Evolutionary conservation across 2,113 vertebrate genomes (phyloP), one percentile per base, ranked within the genome.

Genomic region (Nibea coibor): DNA sequence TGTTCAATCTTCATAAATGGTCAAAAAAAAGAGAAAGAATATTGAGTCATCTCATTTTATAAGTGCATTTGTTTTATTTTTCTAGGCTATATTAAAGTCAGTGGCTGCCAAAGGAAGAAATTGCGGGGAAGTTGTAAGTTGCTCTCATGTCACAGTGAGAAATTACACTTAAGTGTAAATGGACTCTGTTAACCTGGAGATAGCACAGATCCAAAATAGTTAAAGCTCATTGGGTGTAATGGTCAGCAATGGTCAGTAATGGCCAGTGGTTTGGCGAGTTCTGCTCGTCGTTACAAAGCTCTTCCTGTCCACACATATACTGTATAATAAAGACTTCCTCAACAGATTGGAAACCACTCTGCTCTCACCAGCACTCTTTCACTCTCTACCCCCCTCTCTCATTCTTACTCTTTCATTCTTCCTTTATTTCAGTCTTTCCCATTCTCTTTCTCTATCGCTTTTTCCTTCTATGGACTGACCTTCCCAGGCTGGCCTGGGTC

Each of bases 241-340:
- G 88, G 88, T 91, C 87, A 89, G 84, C 84, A 85, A 80, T 83
- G 91, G 91, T 93, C 90, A 92, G 91, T 93, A 93, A 93, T 90
- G 88, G 91, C 81, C 74, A 10, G 92, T 91, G 93, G 91, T 91
- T 93, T 93, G 92, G 92, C 86, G 2, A 67, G 48, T 64, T 57
- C 54, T 78, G 22, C 62, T 79, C 31, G 61, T 86, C 61, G 73
- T 90, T 84, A 89, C 86, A 78, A 62, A 86, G 84, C 81, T 88
- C 86, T 91, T 92, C 93, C 91, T 91, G 83, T 89, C 84, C 81
- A 88, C 82, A 88, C 90, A 91, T 87, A 90, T 48, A 82, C 81
- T 86, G 82, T 89, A 87, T 85, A 92, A 88, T 91, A 89, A 85
- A 89, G 82, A 88, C 90, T 92, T 91, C 93, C 92, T 91, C 75